These are phyloP conservation scores for Linnaemya tessellans DNA, from an alignment of 2,888 invertebrate species.

Conservation along the genomic window DNA sequence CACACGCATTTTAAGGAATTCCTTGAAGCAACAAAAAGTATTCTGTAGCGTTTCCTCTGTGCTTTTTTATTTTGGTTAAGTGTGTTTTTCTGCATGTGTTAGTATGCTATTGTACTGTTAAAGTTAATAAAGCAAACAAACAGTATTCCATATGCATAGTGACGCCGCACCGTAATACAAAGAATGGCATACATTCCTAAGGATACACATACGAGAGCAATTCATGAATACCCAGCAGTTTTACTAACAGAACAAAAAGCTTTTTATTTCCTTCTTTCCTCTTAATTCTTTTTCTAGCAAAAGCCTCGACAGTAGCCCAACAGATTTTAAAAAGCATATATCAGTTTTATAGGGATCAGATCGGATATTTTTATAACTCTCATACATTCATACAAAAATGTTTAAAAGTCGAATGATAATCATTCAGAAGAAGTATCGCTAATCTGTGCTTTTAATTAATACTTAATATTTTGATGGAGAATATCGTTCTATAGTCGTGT, in stretches of 20 bases:
- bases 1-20: background rate
- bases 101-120: background rate
- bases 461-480: too few species aligned
- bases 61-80: background rate
- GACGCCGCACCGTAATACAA: background rate
- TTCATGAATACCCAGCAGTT: background rate
- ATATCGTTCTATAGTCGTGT: too few species aligned
- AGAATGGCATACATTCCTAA: background rate
- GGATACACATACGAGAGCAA: background rate
- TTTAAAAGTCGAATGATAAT: too few species aligned
- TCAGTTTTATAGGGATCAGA: too few species aligned
- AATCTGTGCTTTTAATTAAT: too few species aligned
- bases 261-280: too few species aligned
- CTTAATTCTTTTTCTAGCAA: too few species aligned
- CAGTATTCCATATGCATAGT: background rate
- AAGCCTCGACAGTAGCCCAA: too few species aligned
- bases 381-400: too few species aligned
- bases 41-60: background rate
- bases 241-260: background rate
- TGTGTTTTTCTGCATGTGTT: background rate
- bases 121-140: background rate
- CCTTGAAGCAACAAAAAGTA: background rate
- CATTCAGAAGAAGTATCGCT: too few species aligned
- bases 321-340: too few species aligned
- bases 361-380: too few species aligned